phyloP scores from a whole-genome alignment of 92 coral and sea anemone species.

The Meandrina meandrites region DNA sequence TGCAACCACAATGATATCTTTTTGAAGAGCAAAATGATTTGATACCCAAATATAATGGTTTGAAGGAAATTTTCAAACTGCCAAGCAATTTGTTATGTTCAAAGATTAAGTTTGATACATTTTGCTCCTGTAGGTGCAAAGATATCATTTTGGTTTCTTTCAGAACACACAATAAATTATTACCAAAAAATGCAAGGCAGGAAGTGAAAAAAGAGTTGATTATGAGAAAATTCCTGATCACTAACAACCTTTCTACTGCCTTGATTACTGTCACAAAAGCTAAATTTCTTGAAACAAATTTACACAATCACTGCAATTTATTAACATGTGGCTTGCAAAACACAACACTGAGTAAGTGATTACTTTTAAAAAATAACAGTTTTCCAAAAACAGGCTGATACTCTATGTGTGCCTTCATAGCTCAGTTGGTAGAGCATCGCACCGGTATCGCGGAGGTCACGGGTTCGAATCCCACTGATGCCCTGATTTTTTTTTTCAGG shows the following conservation, averaged over 20 bases:
- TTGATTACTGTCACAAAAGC: too few species aligned
- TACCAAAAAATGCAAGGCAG: conserved; percentile 16
- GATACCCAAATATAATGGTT: not conserved
- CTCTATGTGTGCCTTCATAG: too few species aligned
- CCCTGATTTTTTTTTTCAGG: too few species aligned
- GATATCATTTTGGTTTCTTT: not conserved
- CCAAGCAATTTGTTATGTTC: not conserved
- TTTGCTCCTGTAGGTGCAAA: not conserved
- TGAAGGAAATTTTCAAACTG: not conserved
- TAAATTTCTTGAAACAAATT: not conserved
- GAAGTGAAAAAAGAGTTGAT: not conserved
- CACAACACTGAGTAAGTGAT: not conserved
- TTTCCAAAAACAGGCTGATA: not conserved
- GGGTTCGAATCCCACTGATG: too few species aligned
- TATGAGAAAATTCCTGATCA: not conserved
- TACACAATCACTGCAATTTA: not conserved
- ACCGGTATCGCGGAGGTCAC: too few species aligned
- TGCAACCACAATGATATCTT: not conserved
- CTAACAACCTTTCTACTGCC: too few species aligned
- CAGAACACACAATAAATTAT: not conserved
- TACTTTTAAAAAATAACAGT: not conserved
- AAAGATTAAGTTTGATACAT: not conserved
- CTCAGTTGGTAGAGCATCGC: too few species aligned
- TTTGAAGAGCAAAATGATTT: not conserved
- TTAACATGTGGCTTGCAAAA: not conserved